phyloP scores from a whole-genome alignment of 2,113 vertebrate genomes.

The Solenodon paradoxus region DNA sequence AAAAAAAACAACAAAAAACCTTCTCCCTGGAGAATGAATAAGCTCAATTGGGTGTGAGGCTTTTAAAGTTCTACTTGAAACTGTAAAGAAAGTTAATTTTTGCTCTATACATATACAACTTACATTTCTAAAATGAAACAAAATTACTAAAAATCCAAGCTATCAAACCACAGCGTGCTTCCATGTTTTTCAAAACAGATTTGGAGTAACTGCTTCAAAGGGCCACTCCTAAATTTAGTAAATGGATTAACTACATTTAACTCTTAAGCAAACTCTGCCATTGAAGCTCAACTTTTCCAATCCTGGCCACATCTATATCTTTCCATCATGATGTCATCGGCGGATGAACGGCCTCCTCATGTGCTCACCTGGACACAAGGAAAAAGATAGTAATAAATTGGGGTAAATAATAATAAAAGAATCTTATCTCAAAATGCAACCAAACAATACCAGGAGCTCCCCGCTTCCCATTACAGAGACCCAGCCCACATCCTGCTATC shows the following conservation, averaged over 20 bases:
- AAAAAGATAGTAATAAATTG: neutral
- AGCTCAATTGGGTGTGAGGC: neutral
- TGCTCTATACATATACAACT: neutral
- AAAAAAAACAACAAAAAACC: slow-evolving; percentile 23
- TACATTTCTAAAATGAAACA: slow-evolving; percentile 49
- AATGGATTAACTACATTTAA: slow-evolving; percentile 24
- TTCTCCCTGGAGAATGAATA: slow-evolving; percentile 4
- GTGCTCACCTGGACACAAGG: neutral
- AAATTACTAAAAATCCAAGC: slow-evolving; percentile 11
- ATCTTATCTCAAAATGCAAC: neutral
- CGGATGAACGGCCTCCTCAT: neutral
- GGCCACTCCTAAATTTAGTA: neutral
- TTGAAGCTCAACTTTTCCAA: neutral
- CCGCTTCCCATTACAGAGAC: too few relatives aligned
- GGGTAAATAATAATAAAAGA: neutral
- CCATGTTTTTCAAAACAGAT: neutral
- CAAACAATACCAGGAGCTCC: neutral
- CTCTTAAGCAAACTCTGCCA: neutral
- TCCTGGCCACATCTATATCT: neutral
- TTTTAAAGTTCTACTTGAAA: slow-evolving; percentile 50
- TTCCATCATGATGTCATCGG: neutral
- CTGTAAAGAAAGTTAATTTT: slow-evolving; percentile 54
- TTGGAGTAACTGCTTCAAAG: slow-evolving; percentile 23
- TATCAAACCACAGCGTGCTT: too few relatives aligned
- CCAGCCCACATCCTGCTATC: neutral